phyloP scores from a whole-genome alignment of 1,140 invertebrate species.

The Trachymyrmex septentrionalis region DNA sequence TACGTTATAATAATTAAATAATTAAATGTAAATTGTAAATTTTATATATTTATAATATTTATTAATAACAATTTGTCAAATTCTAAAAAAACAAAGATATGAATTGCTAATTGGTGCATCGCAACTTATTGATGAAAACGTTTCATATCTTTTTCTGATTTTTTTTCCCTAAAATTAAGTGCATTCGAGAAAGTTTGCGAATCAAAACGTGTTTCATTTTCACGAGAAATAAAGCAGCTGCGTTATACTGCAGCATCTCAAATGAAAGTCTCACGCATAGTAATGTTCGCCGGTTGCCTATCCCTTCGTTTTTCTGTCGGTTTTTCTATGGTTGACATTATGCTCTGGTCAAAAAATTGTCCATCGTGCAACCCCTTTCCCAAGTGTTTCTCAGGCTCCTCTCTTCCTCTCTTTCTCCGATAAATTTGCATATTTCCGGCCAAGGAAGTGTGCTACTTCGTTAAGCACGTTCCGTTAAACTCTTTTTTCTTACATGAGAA shows the following conservation, averaged over 20 bases:
- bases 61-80: no score
- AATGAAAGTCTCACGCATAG: slow-evolving; percentile 58
- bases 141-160: no score
- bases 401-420: neutral
- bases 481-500: slow-evolving; percentile 3
- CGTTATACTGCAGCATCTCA: slow-evolving; percentile 16
- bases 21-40: no score
- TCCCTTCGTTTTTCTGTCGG: slow-evolving; percentile 71
- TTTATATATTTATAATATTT: no score
- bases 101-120: no score
- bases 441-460: slow-evolving; percentile 48
- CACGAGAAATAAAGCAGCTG: slow-evolving; percentile 43
- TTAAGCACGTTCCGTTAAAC: slow-evolving; percentile 30
- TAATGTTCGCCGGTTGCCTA: slow-evolving; percentile 27
- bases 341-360: slow-evolving; percentile 74
- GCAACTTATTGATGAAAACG: no score
- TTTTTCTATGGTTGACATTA: slow-evolving; percentile 70
- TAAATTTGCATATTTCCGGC: slow-evolving; percentile 77
- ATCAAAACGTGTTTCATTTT: neutral
- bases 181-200: neutral
- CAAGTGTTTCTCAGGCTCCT: slow-evolving; percentile 75
- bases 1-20: no score
- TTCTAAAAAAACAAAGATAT: no score
- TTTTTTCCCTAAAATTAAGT: neutral
- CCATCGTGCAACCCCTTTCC: slow-evolving; percentile 69